phyloP scores from a whole-genome alignment of 2,113 vertebrate species.

The Rhea pennata region DNA sequence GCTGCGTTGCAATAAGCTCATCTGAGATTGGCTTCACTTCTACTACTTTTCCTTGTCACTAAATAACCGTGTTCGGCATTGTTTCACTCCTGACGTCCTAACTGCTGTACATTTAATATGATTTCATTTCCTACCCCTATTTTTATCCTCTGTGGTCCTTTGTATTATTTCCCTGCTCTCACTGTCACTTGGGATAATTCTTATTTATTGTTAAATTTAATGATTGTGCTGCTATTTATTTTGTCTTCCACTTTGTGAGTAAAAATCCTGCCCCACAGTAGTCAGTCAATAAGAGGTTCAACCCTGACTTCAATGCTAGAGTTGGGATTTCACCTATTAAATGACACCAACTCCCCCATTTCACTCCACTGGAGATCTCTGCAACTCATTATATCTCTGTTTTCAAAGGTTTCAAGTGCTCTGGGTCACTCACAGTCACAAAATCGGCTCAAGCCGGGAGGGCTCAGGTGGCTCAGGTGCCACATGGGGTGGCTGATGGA shows the following conservation, averaged over 20 bases:
- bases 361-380: not conserved
- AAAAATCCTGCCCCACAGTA: not conserved
- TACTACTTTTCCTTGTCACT: not conserved
- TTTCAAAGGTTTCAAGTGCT: not conserved
- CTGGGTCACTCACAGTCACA: not conserved
- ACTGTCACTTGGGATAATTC: not conserved
- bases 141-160: not conserved
- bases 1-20: not conserved
- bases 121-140: not conserved
- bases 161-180: not conserved
- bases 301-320: not conserved
- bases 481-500: not conserved
- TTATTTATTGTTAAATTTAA: not conserved
- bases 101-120: not conserved
- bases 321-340: not conserved
- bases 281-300: not conserved
- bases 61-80: not conserved
- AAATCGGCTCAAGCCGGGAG: not conserved
- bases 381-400: not conserved
- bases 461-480: not conserved
- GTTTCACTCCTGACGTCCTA: not conserved
- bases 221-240: not conserved
- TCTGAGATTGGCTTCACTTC: not conserved
- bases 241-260: not conserved
- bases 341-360: not conserved